Evolutionary conservation across 2,797 vertebrate genomes (phyloP), one percentile per base, ranked within the genome.

Genomic region (Gallinago nigripennis): DNA sequence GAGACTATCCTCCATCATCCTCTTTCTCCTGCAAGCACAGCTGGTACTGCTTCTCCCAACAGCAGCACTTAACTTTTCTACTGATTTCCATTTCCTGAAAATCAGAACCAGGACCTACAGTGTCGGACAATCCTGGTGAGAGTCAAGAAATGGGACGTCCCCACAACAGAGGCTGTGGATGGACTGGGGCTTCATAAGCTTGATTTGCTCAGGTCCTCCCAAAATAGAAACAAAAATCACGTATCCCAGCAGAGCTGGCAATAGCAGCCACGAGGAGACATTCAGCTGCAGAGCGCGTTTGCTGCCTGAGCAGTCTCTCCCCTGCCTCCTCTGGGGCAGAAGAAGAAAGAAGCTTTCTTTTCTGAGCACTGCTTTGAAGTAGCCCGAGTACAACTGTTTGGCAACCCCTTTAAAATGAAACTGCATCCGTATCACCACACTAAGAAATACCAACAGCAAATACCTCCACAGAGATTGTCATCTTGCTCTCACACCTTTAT

Each of bases 61-160:
- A 56, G 27, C 61, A 66, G 57, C 9, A 2, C 45, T 6, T 2
- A 4, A 46, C 3, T 17, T 39, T 31, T 11, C 56, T 8, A 2
- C 56, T 7, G 2, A 43, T 66, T 27, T 48, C 11, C 13, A 11
- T 23, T 28, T 25, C 8, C 8, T 48, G 31, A 48, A 64, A 27
- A 16, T 11, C 85, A 77, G 27, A 46, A 1, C 8, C 13, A 45
- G 35, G 25, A 5, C 2, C 31, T 19, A 7, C 39, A 56, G 43
- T 1, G 14, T 0, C 31, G 12, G 53, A 18, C 18, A 43, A 10
- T 0, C 66, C 46, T 61, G 8, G 0, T 3, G 17, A 41, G 25
- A 37, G 73, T 17, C 71, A 73, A 3, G 2, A 27, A 70, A 27
- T 1, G 2, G 9, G 8, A 18, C 51, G 21, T 12, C 12, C 70